phyloP scores from a whole-genome alignment of 2,797 vertebrate genomes.

The Syngnathus rostellatus region DNA sequence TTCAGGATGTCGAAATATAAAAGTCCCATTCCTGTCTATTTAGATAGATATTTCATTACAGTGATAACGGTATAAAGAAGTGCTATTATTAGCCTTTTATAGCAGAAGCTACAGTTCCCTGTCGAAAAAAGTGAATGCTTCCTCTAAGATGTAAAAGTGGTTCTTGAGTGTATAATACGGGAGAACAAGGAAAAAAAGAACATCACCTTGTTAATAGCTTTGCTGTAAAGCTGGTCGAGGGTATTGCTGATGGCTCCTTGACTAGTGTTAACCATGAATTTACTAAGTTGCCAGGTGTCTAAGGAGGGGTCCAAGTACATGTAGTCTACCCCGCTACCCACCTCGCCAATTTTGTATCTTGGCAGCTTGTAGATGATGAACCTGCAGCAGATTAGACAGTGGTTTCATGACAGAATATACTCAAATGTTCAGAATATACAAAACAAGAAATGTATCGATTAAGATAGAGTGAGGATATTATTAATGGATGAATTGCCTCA shows the following conservation, averaged over 20 bases:
- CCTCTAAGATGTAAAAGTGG: background rate
- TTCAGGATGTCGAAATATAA: background rate
- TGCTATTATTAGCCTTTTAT: background rate
- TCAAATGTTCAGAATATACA: background rate
- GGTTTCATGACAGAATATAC: background rate
- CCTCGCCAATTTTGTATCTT: slow-evolving; percentile 53
- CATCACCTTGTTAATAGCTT: slow-evolving; percentile 65
- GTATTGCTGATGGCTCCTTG: slow-evolving; percentile 72
- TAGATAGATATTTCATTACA: background rate
- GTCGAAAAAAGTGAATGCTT: background rate
- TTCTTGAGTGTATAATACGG: background rate
- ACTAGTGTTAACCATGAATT: slow-evolving; percentile 73
- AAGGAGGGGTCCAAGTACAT: slow-evolving; percentile 79
- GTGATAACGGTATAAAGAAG: background rate
- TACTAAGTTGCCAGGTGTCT: slow-evolving; percentile 70
- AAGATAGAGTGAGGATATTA: background rate
- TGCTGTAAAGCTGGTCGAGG: slow-evolving; percentile 75
- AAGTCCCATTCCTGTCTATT: background rate
- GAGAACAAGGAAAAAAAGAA: background rate
- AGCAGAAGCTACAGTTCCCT: slow-evolving; percentile 2
- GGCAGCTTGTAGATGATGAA: slow-evolving; percentile 88
- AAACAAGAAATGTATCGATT: background rate
- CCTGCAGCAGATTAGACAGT: slow-evolving; percentile 58
- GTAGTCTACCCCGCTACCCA: slow-evolving; percentile 77
- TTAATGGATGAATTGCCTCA: slow-evolving; percentile 47